A percentile compares a stretch with the other conserved stretches of the same genome.
Conservation (phyloP, 1,140 invertebrate species). For the Drosophila eugracilis region DNA sequence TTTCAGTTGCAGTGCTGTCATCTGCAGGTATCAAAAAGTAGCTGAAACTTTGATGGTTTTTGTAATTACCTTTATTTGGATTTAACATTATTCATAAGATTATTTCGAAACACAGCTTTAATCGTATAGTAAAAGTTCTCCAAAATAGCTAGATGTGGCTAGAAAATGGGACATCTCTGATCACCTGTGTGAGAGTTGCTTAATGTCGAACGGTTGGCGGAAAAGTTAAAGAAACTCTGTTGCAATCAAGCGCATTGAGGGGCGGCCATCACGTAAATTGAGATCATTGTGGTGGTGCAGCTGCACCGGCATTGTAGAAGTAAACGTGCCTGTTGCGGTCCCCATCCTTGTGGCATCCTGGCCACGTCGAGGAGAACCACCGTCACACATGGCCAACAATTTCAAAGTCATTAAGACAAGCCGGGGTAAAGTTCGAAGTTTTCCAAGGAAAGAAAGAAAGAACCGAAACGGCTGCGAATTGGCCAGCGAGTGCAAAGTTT, state of each 20-base stretch:
- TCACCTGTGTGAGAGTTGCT: background rate
- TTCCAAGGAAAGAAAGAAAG: constrained; percentile 23
- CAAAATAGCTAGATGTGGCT: background rate
- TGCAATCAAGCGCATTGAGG: constrained; percentile 49
- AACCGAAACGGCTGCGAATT: constrained; percentile 21
- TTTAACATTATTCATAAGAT: too few species aligned
- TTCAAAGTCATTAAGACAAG: constrained; percentile 72
- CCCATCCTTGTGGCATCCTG: constrained; percentile 16
- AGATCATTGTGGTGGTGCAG: constrained; percentile 55
- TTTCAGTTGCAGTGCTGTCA: background rate
- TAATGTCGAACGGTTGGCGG: constrained; percentile 10
- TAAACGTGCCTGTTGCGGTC: constrained; percentile 46
- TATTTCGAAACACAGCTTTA: too few species aligned
- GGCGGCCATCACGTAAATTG: constrained; percentile 57
- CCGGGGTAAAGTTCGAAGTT: constrained; percentile 46
- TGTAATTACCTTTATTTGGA: background rate
- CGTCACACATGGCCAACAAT: constrained; percentile 51
- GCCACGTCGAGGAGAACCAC: constrained; percentile 32
- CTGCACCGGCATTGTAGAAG: background rate
- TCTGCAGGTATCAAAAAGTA: background rate
- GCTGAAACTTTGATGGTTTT: background rate
- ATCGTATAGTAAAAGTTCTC: too few species aligned
- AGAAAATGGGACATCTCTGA: background rate
- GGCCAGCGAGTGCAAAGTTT: constrained; percentile 27
- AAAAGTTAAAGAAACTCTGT: constrained; percentile 47